Evolutionary conservation across 2,113 vertebrate genomes (phyloP).

Genomic region (Zosterops borbonicus): DNA sequence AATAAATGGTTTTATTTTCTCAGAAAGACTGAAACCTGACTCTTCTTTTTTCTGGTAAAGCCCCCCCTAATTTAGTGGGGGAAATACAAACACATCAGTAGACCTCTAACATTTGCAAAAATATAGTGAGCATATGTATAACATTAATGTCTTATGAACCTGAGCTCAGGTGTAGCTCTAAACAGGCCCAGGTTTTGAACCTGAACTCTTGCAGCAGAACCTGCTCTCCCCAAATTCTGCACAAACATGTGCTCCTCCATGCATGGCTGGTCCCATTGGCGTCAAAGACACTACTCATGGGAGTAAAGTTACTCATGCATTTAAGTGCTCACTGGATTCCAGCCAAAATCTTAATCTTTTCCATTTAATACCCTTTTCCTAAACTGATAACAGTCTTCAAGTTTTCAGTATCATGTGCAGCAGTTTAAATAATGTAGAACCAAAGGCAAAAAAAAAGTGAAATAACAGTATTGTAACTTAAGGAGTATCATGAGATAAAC

Average conservation of each 20-base stretch:
- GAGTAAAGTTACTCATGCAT: constrained; percentile 68
- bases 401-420: constrained; percentile 62
- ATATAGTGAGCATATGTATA: background rate
- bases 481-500: constrained; percentile 63
- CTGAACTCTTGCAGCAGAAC: background rate
- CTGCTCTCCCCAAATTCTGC: background rate
- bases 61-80: background rate
- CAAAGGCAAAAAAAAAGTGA: background rate
- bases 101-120: background rate
- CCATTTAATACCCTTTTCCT: constrained; percentile 65
- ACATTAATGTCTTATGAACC: background rate
- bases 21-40: background rate
- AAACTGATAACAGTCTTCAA: constrained; percentile 52
- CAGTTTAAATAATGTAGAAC: constrained; percentile 59
- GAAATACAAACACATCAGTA: background rate
- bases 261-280: constrained; percentile 20
- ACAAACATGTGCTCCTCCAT: background rate
- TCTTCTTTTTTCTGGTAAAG: background rate
- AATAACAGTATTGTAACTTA: constrained; percentile 47
- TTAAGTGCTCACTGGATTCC: constrained; percentile 59
- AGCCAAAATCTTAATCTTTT: constrained; percentile 66
- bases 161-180: background rate
- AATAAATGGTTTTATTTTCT: background rate
- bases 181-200: background rate
- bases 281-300: constrained; percentile 54